These are phyloP conservation scores for Procambarus clarkii DNA, from an alignment of 1,140 invertebrate species.

Conservation along the genomic window DNA sequence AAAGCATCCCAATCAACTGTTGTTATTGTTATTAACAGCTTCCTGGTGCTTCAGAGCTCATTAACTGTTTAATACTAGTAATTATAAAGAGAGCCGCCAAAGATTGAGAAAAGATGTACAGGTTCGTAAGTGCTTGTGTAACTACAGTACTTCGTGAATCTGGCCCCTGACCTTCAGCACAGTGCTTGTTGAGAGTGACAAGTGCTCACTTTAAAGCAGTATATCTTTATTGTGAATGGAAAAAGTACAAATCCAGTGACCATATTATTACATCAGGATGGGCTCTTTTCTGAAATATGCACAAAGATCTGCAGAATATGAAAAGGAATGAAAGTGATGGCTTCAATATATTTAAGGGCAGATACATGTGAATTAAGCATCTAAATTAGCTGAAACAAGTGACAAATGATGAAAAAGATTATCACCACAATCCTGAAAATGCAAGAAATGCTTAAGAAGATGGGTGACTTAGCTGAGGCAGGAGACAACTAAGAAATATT, in stretches of 20 bases:
- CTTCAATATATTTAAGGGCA: neutral
- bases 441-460: neutral
- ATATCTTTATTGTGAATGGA: neutral
- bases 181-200: neutral
- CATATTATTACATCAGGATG: constrained; percentile 13
- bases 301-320: neutral
- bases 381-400: neutral
- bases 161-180: neutral
- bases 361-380: constrained; percentile 15
- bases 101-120: too few relatives aligned
- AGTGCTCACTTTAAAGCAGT: neutral
- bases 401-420: neutral
- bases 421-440: neutral
- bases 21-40: too few relatives aligned
- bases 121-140: too few relatives aligned
- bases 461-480: constrained; percentile 9
- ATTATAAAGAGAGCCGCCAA: too few relatives aligned
- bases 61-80: too few relatives aligned
- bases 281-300: neutral
- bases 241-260: constrained; percentile 14
- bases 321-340: constrained; percentile 9
- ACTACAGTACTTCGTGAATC: too few relatives aligned
- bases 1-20: too few relatives aligned
- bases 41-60: too few relatives aligned
- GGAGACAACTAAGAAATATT: constrained; percentile 27